These are phyloP conservation scores for Portunus trituberculatus DNA, from an alignment of 1,140 invertebrate species.

Conservation along the genomic window DNA sequence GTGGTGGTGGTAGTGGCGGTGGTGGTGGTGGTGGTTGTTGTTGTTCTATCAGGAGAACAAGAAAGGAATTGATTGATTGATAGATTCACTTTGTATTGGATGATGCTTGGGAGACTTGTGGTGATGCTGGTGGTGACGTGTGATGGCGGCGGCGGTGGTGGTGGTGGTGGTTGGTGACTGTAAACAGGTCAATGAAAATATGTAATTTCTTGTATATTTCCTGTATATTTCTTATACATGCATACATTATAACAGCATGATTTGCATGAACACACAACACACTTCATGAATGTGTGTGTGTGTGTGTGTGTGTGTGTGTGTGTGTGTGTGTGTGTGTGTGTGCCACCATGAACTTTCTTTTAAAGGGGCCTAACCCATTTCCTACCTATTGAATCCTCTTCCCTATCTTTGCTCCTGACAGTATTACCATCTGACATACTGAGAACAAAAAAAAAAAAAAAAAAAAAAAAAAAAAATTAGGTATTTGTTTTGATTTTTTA, in stretches of 20 bases:
- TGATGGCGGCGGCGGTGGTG: not conserved
- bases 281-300: not conserved
- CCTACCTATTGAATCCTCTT: not conserved
- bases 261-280: not conserved
- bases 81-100: not conserved
- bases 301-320: conserved; percentile 60
- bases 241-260: not conserved
- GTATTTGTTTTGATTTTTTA: too few relatives aligned
- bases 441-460: too few relatives aligned
- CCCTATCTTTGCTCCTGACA: too few relatives aligned
- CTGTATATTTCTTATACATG: not conserved
- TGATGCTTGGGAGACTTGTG: not conserved
- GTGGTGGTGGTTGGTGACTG: not conserved
- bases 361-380: not conserved
- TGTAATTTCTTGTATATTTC: not conserved
- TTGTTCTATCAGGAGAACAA: not conserved
- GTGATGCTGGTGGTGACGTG: not conserved
- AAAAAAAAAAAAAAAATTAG: too few relatives aligned
- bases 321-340: conserved; percentile 39
- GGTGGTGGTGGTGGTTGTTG: not conserved
- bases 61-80: not conserved
- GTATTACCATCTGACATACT: too few relatives aligned
- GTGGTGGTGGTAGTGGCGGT: not conserved
- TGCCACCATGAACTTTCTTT: not conserved
- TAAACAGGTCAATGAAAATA: not conserved